Evolutionary conservation across 1,140 invertebrate genomes (phyloP), one percentile per base, ranked within the genome.

Genomic region (Hetaerina americana): DNA sequence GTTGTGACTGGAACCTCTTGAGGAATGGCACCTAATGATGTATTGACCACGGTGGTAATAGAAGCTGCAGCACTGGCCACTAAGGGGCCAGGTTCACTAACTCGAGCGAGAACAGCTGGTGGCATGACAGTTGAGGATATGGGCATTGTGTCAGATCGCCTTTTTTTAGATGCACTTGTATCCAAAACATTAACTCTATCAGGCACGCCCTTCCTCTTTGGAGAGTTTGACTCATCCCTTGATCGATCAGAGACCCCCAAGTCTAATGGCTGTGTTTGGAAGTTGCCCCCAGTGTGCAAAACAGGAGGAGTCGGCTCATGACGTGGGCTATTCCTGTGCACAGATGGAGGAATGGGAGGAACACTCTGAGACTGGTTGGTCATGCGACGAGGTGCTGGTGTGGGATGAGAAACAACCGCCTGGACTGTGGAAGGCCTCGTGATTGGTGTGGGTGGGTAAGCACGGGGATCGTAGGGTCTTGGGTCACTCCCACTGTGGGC

Each of bases 211-310:
- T 87, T 88, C 25, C 86, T 78, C 74, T 88, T 88, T 0, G 86
- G 86, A 25, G 85, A 86, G 5, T 78, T 77, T 5, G 82, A 81
- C 26, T 81, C 79, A 49, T 83, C 78, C 27, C 77, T 81, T 84
- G 71, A 84, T 75, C 81, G 77, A 72, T 81, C 74, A 66, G 86
- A 83, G 0, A 90, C 84, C 18, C 89, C 89, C 15, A 92, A 84
- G 78, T 92, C 89, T 10, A 92, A 81, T 0, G 90, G 90, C 77
- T 91, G 90, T 26, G 88, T 90, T 76, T 89, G 87, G 70, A 86
- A 81, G 67, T 80, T 77, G 27, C 77, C 76, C 25, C 77, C 78
- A 25, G 76, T 71, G 25, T 70, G 69, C 10, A 74, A 74, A 0
- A 76, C 72, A 66, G 66, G 70, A 28, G 66, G 66, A 25, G 71